Percentiles rank a stretch among this genome's conserved stretches.
phyloP scores from a whole-genome alignment of 1,140 invertebrate genomes.

The Euglossa dilemma region DNA sequence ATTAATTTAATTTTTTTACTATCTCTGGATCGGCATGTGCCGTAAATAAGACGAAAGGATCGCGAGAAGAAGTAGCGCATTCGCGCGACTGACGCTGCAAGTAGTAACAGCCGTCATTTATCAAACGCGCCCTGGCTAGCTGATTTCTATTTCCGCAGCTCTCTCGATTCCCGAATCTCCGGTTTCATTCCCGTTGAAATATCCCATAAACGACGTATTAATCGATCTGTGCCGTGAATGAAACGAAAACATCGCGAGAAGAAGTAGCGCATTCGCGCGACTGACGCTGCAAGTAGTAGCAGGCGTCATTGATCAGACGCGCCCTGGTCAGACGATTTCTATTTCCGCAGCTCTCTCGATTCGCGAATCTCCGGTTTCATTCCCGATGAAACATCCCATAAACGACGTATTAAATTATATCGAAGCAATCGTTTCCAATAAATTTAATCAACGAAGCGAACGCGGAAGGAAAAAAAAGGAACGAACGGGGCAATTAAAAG shows the following conservation, averaged over 20 bases:
- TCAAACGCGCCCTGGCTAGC: no score
- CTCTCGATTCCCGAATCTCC: no score
- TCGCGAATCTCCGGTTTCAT: background rate
- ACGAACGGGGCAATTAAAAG: slow-evolving; percentile 3
- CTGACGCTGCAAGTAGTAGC: background rate
- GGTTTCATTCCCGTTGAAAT: background rate
- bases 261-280: no score
- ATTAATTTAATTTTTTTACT: no score
- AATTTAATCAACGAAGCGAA: background rate
- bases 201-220: background rate
- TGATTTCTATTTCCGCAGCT: background rate
- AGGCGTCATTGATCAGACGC: background rate
- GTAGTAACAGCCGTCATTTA: background rate
- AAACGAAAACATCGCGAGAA: no score
- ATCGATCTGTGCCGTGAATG: background rate
- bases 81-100: background rate
- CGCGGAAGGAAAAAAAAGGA: background rate
- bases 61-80: no score
- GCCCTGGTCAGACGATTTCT: background rate
- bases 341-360: background rate
- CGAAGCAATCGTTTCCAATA: background rate
- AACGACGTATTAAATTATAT: background rate
- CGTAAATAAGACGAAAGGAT: no score
- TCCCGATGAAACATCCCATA: background rate
- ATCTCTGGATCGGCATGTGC: no score